These are phyloP conservation scores for Gambusia yucatana DNA, from an alignment of 2,797 vertebrate genomes.

Conservation along the genomic window DNA sequence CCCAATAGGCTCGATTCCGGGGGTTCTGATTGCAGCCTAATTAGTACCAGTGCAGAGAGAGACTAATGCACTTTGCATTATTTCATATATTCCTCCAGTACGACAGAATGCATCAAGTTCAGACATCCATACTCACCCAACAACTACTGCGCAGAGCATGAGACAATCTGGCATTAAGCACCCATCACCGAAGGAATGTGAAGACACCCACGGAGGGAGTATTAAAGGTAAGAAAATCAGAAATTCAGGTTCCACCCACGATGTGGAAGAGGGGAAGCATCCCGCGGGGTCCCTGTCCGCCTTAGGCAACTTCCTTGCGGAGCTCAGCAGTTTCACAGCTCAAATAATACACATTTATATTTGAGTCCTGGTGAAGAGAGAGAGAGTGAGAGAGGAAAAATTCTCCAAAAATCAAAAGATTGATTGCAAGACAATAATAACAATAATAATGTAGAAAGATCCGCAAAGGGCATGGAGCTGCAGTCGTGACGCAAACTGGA, in stretches of 20 bases:
- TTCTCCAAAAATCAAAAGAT: constrained; percentile 17
- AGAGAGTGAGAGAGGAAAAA: too few relatives aligned
- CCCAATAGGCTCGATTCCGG: constrained; percentile 40
- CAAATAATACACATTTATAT: constrained; percentile 10
- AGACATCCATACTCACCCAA: constrained; percentile 30
- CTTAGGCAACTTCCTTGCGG: constrained; percentile 79
- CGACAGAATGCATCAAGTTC: neutral
- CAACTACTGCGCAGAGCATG: constrained; percentile 17
- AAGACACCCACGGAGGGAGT: constrained; percentile 28
- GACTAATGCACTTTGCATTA: constrained; percentile 6
- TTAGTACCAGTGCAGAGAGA: constrained; percentile 39
- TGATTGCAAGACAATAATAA: constrained; percentile 25
- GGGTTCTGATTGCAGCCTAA: constrained; percentile 45
- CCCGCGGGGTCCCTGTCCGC: constrained; percentile 59
- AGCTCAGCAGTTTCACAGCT: constrained; percentile 73
- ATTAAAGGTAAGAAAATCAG: constrained; percentile 18
- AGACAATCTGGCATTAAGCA: constrained; percentile 9
- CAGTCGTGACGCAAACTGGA: constrained; percentile 32
- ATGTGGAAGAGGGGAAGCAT: constrained; percentile 27
- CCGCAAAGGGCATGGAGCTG: constrained; percentile 27
- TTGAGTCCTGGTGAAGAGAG: constrained; percentile 34
- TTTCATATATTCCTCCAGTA: neutral
- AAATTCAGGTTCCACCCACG: constrained; percentile 36
- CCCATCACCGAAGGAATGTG: constrained; percentile 49
- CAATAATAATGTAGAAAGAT: neutral